These are phyloP conservation scores for Pyrocoelia pectoralis DNA, from an alignment of 2,888 invertebrate genomes.

Conservation along the genomic window DNA sequence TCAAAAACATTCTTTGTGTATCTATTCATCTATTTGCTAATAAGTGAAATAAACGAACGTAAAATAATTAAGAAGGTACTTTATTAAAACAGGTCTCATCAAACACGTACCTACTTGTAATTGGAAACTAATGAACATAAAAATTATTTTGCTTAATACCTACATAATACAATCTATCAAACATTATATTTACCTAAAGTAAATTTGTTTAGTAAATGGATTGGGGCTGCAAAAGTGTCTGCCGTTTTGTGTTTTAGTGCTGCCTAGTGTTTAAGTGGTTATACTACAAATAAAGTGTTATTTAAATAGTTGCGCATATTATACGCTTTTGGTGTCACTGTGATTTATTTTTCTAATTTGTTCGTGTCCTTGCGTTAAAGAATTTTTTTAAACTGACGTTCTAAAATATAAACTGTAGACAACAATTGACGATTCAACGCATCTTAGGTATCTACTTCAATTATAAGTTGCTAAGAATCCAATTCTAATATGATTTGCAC, in stretches of 20 bases:
- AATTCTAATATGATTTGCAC: too few species aligned
- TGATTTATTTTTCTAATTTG: not conserved
- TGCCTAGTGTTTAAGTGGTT: conserved; percentile 22
- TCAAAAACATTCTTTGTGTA: not conserved
- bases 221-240: conserved; percentile 50
- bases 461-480: too few species aligned
- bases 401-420: too few species aligned
- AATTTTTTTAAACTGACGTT: too few species aligned
- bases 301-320: conserved; percentile 2
- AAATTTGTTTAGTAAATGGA: conserved; percentile 58
- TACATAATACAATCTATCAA: conserved; percentile 32
- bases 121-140: not conserved
- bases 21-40: not conserved
- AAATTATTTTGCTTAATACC: not conserved
- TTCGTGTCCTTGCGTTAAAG: too few species aligned
- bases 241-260: conserved; percentile 32
- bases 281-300: conserved; percentile 8
- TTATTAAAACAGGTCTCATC: too few species aligned
- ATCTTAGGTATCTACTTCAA: too few species aligned
- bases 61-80: too few species aligned
- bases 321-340: conserved; percentile 1
- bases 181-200: conserved; percentile 46
- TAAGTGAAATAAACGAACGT: not conserved
- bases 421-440: too few species aligned
- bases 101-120: not conserved